Evolutionary conservation across 2,888 invertebrate genomes (phyloP).

Genomic region (Deroplatys truncata): DNA sequence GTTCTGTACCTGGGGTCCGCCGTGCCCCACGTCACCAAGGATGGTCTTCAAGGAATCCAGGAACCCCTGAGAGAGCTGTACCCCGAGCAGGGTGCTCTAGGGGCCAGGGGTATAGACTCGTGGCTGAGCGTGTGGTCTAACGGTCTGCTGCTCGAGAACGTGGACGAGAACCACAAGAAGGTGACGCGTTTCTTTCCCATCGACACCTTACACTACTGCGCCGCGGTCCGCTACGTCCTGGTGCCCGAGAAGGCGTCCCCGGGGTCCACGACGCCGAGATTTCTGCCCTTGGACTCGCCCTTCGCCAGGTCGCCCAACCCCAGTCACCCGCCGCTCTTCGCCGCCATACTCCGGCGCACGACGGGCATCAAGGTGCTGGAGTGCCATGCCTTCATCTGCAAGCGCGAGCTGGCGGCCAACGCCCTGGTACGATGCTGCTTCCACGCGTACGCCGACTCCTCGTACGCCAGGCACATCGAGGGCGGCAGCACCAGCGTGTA

Average conservation of each 20-base stretch:
- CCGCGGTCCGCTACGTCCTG: conserved; percentile 84
- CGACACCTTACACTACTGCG: conserved; percentile 91
- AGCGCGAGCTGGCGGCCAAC: conserved; percentile 94
- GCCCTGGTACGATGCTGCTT: conserved; percentile 96
- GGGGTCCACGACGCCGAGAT: conserved; percentile 68
- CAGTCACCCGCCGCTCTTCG: conserved; percentile 93
- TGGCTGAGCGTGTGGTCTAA: conserved; percentile 98
- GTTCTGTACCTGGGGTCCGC: conserved; percentile 95
- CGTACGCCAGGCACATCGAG: conserved; percentile 68
- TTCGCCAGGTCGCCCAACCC: conserved; percentile 90
- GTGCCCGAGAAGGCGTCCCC: conserved; percentile 51
- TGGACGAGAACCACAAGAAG: conserved; percentile 91
- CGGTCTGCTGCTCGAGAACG: conserved; percentile 91
- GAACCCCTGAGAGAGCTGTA: conserved; percentile 94
- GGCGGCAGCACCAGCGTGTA: conserved; percentile 41
- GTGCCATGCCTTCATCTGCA: conserved; percentile 98
- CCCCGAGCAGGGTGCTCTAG: conserved; percentile 87
- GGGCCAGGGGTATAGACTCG: conserved; percentile 87
- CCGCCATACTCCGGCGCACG: conserved; percentile 91
- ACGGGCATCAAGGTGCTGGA: conserved; percentile 97
- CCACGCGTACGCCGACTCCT: conserved; percentile 95
- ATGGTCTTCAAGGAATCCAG: conserved; percentile 95
- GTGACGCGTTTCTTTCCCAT: conserved; percentile 95
- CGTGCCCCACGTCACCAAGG: conserved; percentile 95
- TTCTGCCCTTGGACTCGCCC: conserved; percentile 92